Evolutionary conservation across 2,113 vertebrate genomes (phyloP).

Genomic region (Nyctereutes procyonoides): DNA sequence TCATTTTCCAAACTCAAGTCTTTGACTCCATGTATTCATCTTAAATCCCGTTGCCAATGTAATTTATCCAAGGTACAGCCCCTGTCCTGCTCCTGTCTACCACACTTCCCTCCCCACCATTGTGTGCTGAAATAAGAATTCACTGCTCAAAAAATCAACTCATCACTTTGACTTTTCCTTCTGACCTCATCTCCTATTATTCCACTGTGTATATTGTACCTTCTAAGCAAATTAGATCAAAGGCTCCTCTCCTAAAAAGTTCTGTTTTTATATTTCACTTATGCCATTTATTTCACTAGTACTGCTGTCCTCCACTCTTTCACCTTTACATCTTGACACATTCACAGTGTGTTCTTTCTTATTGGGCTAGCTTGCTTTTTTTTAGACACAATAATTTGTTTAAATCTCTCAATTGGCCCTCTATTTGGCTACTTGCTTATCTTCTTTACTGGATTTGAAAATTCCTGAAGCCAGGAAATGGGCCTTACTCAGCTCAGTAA

Average conservation of each 20-base stretch:
- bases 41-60: background rate
- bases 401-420: background rate
- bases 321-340: background rate
- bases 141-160: no score
- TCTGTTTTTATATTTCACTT: background rate
- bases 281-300: background rate
- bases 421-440: background rate
- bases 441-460: background rate
- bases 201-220: background rate
- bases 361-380: background rate
- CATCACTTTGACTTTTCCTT: background rate
- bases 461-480: background rate
- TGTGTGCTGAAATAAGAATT: background rate
- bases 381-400: background rate
- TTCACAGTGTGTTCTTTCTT: background rate
- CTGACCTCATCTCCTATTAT: background rate
- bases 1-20: background rate
- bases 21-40: background rate
- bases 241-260: background rate
- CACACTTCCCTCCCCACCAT: rapidly evolving
- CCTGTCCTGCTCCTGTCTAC: background rate
- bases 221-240: background rate
- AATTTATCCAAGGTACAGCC: background rate
- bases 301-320: background rate
- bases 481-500: background rate